Evolutionary conservation across 2,888 invertebrate genomes (phyloP).

Genomic region (Carpatolechia fugitivella): DNA sequence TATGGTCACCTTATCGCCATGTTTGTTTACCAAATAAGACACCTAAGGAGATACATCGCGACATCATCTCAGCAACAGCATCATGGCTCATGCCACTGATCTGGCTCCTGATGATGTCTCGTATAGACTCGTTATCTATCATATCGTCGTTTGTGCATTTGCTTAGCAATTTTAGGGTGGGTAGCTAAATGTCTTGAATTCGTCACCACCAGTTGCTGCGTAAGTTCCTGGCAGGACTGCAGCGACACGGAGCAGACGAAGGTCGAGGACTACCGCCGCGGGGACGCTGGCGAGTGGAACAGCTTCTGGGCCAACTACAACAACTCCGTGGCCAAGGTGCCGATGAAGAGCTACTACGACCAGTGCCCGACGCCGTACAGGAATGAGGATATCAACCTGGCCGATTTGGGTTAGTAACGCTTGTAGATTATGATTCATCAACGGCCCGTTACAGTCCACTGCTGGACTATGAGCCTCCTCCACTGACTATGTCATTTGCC

Average conservation of each 20-base stretch:
- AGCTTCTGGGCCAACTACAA: conserved; percentile 71
- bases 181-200: too few relatives aligned
- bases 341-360: conserved; percentile 57
- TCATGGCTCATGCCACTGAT: too few relatives aligned
- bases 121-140: neutral
- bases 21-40: too few relatives aligned
- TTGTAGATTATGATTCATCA: neutral
- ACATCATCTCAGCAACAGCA: too few relatives aligned
- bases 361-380: conserved; percentile 69
- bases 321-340: conserved; percentile 45
- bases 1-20: too few relatives aligned
- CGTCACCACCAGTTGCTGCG: too few relatives aligned
- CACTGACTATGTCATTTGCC: too few relatives aligned
- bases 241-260: conserved; percentile 36
- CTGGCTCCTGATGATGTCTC: too few relatives aligned
- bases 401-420: conserved; percentile 48
- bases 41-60: too few relatives aligned
- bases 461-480: too few relatives aligned
- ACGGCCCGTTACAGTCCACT: too few relatives aligned
- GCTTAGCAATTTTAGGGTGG: too few relatives aligned
- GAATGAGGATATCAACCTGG: conserved; percentile 53
- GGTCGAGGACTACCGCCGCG: conserved; percentile 27
- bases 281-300: conserved; percentile 56
- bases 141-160: neutral
- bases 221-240: conserved; percentile 55